Percentiles rank a stretch among this genome's conserved stretches.
Conservation (phyloP, 2,797 vertebrate genomes). For the Phrynocephalus guinanensis region DNA sequence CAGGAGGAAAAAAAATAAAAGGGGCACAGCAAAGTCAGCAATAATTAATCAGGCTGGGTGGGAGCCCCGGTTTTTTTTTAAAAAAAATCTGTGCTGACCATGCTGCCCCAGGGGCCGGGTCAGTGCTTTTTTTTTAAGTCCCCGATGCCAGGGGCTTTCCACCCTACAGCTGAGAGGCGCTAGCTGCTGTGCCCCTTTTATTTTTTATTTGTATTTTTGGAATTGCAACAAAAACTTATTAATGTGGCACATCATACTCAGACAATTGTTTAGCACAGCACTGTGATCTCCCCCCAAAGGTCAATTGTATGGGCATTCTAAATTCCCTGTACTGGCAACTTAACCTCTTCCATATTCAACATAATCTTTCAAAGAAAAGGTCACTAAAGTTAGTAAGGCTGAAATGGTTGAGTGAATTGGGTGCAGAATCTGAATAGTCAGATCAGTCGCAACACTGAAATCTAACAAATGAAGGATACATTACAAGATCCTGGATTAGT, state of each 20-base stretch:
- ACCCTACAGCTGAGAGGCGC: too few relatives aligned
- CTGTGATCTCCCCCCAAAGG: not conserved
- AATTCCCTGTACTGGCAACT: slow-evolving; percentile 7
- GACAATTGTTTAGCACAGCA: not conserved
- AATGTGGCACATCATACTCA: not conserved
- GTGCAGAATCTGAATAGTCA: not conserved
- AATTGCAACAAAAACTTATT: not conserved
- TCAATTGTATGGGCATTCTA: not conserved
- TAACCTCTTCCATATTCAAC: slow-evolving; percentile 11
- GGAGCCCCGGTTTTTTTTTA: too few relatives aligned
- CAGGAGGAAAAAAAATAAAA: too few relatives aligned
- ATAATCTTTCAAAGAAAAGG: not conserved
- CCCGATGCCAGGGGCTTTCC: too few relatives aligned
- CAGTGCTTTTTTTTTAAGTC: too few relatives aligned
- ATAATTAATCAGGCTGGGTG: too few relatives aligned
- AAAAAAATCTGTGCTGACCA: too few relatives aligned
- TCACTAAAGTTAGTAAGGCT: slow-evolving; percentile 4
- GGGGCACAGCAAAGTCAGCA: too few relatives aligned
- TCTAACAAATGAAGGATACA: not conserved
- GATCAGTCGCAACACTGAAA: not conserved
- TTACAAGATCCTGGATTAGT: not conserved
- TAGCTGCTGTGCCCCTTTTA: too few relatives aligned
- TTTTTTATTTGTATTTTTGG: not conserved
- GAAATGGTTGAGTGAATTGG: not conserved
- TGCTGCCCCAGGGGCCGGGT: too few relatives aligned